Base-by-base conservation (phyloP, 2,888 invertebrate species). In the Hartigia nigra region DNA sequence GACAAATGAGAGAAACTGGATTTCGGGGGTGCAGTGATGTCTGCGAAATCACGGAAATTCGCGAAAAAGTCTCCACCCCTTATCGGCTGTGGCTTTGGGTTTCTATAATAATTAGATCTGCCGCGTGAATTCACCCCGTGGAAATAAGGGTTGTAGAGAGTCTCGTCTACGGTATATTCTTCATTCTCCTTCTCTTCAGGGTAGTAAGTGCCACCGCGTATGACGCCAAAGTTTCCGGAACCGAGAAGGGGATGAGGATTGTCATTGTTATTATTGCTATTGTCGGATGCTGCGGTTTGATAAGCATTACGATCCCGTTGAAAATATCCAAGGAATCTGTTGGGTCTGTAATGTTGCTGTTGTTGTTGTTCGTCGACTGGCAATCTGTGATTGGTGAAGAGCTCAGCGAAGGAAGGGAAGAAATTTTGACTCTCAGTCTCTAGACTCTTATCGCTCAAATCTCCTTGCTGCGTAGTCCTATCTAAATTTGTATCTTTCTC, bases 31-130 rank as follows among this genome's bases (percentile, higher is more conserved):
- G 96, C 95, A 82, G 97, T 97, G 78, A 97, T 97, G 86, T 97
- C 97, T 0, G 97, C 97, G 88, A 97, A 97, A 90, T 97, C 97
- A 86, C 96, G 94, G 92, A 97, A 97, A 89, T 97, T 97, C 5
- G 97, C 96, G 88, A 97, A 97, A 88, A 97, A 97, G 87, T 97
- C 97, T 79, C 95, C 92, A 4, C 90, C 90, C 0, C 90, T 95
- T 36, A 96, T 94, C 84, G 95, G 95, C 76, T 96, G 95, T 5
- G 95, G 95, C 87, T 95, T 94, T 0, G 96, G 95, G 87, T 96
- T 96, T 1, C 94, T 93, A 37, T 93, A 92, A 77, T 92, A 92
- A 0, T 95, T 94, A 0, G 96, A 95, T 75, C 96, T 93, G 31
- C 95, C 95, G 78, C 96, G 95, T 0, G 96, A 95, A 86, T 95